Base-by-base conservation (phyloP, 1,140 invertebrate genomes). In the Euura lappo region DNA sequence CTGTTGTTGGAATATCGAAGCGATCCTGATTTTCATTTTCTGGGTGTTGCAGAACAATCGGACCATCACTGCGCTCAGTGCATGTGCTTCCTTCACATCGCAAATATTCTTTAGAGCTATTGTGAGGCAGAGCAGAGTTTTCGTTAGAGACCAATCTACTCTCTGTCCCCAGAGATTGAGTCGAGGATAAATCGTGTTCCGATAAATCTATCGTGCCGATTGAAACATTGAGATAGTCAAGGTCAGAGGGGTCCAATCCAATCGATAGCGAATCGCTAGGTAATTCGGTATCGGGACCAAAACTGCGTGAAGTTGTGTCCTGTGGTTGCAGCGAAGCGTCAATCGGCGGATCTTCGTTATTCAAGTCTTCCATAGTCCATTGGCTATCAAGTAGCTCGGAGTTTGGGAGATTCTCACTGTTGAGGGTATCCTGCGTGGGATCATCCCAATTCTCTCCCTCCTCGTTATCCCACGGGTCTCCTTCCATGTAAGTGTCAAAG, bases 371-470 rank as follows among this genome's bases (percentile, higher is more conserved):
- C 51, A 60, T 60, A 5, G 3, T 60, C 51, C 3, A 6, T n/a
- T 60, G 51, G 13, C 6, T 60, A 3, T 60, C 51, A 6, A 11
- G 51, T 3, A 60, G 10, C 3, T 60, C 51, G 13, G 51, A 60
- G 51, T 6, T 8, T n/a, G 3, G 8, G 8, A 60, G 51, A 6
- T 60, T 60, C 8, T 60, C 13, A 3, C 5, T 6, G 51, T 60
- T 60, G 8, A 60, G 51, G 8, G 76, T 28, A 47, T 81, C 74
- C 6, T 74, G 75, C 2, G 65, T 45, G 45, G 79, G 72, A n/a
- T 79, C 65, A 7, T 81, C 73, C 83, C 84, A 86, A 64, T 77
- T 71, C 44, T 82, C 76, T 28, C 72, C 66, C n/a, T 68, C n/a
- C 42, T 47, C 51, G 7, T 77, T 45, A 5, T 72, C 68, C 47